Evolutionary conservation across 1,140 invertebrate species (phyloP).

Genomic region (Lordiphosa clarofinis): DNA sequence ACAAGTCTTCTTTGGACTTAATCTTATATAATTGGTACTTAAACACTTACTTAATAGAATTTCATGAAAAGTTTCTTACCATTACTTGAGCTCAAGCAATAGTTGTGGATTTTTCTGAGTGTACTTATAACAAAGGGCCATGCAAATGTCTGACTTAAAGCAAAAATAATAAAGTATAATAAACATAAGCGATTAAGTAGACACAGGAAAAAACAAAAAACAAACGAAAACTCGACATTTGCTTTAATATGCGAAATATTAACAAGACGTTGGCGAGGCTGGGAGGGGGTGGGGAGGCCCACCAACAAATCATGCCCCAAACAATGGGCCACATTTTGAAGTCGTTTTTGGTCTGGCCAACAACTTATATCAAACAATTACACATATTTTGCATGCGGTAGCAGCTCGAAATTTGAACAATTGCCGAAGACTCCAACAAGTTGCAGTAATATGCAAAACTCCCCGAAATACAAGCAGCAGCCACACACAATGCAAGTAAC

Average conservation of each 20-base stretch:
- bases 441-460: slow-evolving; percentile 52
- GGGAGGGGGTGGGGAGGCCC: neutral
- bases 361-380: slow-evolving; percentile 79
- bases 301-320: slow-evolving; percentile 78
- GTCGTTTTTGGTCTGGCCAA: slow-evolving; percentile 37
- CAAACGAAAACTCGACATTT: slow-evolving; percentile 29
- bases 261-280: slow-evolving; percentile 33
- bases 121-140: slow-evolving; percentile 57
- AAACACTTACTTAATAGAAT: too few species aligned
- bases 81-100: too few species aligned
- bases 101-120: neutral
- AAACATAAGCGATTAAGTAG: slow-evolving; percentile 65
- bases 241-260: slow-evolving; percentile 75
- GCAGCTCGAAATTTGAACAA: slow-evolving; percentile 56
- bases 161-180: slow-evolving; percentile 71
- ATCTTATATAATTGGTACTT: too few species aligned
- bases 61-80: too few species aligned
- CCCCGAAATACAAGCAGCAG: slow-evolving; percentile 15
- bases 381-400: slow-evolving; percentile 77
- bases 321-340: slow-evolving; percentile 78
- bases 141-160: slow-evolving; percentile 56
- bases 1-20: too few species aligned
- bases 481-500: slow-evolving; percentile 41
- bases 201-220: slow-evolving; percentile 17
- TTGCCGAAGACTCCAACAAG: slow-evolving; percentile 28